These are phyloP conservation scores for Neogobius melanostomus DNA, from an alignment of 2,113 vertebrate genomes.

Conservation along the genomic window DNA sequence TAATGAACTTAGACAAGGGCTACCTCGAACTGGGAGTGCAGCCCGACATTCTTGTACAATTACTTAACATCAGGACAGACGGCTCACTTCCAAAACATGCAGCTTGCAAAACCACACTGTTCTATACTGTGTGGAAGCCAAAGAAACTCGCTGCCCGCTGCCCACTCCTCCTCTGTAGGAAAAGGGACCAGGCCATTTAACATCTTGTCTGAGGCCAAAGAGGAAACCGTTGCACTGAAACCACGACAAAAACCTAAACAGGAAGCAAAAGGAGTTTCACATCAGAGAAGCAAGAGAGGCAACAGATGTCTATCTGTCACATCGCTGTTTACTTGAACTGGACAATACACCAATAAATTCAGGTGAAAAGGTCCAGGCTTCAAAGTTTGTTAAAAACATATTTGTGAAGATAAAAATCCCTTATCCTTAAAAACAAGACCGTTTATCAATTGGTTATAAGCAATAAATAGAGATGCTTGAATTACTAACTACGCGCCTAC, in stretches of 20 bases:
- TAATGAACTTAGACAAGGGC: not conserved
- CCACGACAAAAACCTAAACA: constrained; percentile 59
- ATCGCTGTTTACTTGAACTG: not conserved
- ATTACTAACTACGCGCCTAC: too few species aligned
- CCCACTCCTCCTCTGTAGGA: constrained; percentile 25
- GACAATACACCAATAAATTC: not conserved
- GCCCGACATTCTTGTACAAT: not conserved
- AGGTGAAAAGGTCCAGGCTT: constrained; percentile 3
- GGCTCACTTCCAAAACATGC: constrained; percentile 30
- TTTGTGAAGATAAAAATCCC: too few species aligned
- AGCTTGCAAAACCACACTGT: constrained; percentile 18
- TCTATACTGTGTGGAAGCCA: constrained; percentile 29
- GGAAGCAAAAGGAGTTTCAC: constrained; percentile 61
- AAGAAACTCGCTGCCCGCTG: constrained; percentile 37
- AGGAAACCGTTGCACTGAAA: constrained; percentile 59
- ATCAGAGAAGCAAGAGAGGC: constrained; percentile 16
- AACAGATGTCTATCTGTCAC: not conserved
- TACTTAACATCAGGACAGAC: constrained; percentile 4
- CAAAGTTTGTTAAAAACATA: not conserved
- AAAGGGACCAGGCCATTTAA: constrained; percentile 33
- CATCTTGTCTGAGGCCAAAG: constrained; percentile 32
- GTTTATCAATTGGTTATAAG: not conserved
- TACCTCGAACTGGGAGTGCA: not conserved
- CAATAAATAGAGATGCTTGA: too few species aligned
- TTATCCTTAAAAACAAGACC: not conserved